Evolutionary conservation across 2,797 vertebrate species (phyloP).

Genomic region (Coregonus suidteri): DNA sequence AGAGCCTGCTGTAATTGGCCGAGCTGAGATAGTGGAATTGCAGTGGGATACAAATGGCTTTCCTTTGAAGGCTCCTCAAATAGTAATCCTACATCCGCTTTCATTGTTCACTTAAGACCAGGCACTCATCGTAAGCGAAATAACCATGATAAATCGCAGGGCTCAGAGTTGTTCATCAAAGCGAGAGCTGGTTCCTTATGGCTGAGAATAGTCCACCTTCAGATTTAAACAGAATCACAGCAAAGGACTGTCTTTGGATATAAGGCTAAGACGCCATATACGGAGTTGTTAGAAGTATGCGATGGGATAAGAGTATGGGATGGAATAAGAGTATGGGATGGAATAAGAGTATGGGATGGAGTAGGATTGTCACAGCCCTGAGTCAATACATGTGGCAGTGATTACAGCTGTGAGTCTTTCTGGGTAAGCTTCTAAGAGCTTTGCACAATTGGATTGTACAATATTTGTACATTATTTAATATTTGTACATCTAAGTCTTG

Average conservation of each 20-base stretch:
- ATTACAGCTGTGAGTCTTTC: too few species aligned
- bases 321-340: neutral
- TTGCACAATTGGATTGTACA: too few species aligned
- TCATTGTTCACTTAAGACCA: constrained; percentile 21
- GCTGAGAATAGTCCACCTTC: neutral
- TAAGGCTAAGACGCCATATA: neutral
- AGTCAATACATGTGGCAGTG: too few species aligned
- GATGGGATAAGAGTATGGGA: too few species aligned
- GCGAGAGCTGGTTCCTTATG: neutral
- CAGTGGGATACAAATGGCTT: constrained; percentile 21
- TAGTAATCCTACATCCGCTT: constrained; percentile 10
- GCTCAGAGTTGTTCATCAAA: constrained; percentile 18
- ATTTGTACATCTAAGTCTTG: too few species aligned
- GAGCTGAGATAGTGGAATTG: constrained; percentile 10
- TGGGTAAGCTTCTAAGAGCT: too few species aligned
- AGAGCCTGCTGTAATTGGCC: constrained; percentile 18
- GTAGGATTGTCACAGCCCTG: too few species aligned
- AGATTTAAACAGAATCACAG: constrained; percentile 1
- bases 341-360: neutral
- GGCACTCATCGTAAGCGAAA: constrained; percentile 1
- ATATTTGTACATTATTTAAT: too few species aligned
- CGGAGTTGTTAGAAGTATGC: neutral
- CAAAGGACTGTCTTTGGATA: neutral
- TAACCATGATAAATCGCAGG: constrained; percentile 16
- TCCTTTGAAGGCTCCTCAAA: constrained; percentile 23